Evolutionary conservation across 2,113 vertebrate genomes (phyloP), one percentile per base, ranked within the genome.

Genomic region (Stercorarius parasiticus): DNA sequence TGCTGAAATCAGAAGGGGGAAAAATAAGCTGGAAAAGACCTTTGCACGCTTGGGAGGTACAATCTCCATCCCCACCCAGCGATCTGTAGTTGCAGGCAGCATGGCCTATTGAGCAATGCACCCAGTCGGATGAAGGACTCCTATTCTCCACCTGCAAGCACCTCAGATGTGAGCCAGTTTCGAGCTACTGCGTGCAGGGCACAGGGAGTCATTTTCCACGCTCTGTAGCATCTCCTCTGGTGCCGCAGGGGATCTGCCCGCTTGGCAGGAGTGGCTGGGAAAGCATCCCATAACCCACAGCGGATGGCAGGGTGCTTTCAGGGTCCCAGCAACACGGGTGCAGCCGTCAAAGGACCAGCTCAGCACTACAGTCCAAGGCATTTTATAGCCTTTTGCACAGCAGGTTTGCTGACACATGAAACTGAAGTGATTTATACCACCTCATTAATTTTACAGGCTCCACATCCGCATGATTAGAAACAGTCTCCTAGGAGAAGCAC

Each of bases 1-100:
- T 99, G 99, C 99, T 99, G 98, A 67, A 96, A 94, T 56, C 3
- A 72, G 72, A 92, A 82, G 22, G 10, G 58, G 53, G 26, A 66
- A 90, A 59, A 82, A 91, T 10, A 23, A 91, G 52, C 69, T 50
- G 38, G 55, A 67, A 74, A 81, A 84, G 45, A 58, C 42, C 29
- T 67, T 67, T 27, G 13, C 15, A 59, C 0, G 1, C 23, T 67
- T 13, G 21, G n/a, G 23, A 85, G 5, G 30, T 21, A 27, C 49
- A n/a, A 38, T 7, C 50, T 53, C 72, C 34, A 6, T 0, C 1
- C 38, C 38, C 38, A 27, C 15, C 8, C 2, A 1, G 40, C 34
- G 77, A 61, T 11, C 62, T 47, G 65, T 13, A 84, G 82, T 26
- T 34, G 34, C 73, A 82, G 83, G 66, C 56, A 83, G 90, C 43